A percentile compares a stretch with the other conserved stretches of the same genome.
These are phyloP conservation scores for Podocnemis expansa DNA, from an alignment of 2,113 vertebrate genomes.

Conservation along the genomic window DNA sequence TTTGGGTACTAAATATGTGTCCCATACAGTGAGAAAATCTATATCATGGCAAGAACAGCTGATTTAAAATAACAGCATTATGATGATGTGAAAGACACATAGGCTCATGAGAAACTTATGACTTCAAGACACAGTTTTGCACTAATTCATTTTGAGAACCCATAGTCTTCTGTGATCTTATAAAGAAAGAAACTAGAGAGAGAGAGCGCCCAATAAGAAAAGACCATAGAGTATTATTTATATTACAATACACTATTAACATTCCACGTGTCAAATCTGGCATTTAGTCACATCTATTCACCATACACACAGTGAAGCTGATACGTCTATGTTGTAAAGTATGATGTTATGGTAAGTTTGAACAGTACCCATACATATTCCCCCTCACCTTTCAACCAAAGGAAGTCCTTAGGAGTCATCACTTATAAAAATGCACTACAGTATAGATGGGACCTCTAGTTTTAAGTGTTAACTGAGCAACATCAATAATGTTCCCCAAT, in stretches of 20 bases:
- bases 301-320: background rate
- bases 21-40: conserved; percentile 50
- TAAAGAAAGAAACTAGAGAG: background rate
- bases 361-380: background rate
- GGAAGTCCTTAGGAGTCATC: background rate
- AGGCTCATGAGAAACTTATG: background rate
- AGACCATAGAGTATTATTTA: background rate
- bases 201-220: background rate
- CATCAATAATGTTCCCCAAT: no score
- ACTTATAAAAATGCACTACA: background rate
- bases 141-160: conserved; percentile 4
- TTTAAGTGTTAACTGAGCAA: no score
- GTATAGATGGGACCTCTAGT: background rate
- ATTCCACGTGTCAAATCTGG: background rate
- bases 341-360: background rate
- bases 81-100: background rate
- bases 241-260: background rate
- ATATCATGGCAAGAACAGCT: conserved; percentile 56
- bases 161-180: rapidly evolving
- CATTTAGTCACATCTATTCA: background rate
- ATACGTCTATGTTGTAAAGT: background rate
- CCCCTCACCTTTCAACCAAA: background rate
- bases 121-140: conserved; percentile 57
- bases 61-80: conserved; percentile 52
- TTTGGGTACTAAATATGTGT: conserved; percentile 18